These are phyloP conservation scores for Hippoglossus hippoglossus DNA, from an alignment of 2,797 vertebrate species.

Conservation along the genomic window DNA sequence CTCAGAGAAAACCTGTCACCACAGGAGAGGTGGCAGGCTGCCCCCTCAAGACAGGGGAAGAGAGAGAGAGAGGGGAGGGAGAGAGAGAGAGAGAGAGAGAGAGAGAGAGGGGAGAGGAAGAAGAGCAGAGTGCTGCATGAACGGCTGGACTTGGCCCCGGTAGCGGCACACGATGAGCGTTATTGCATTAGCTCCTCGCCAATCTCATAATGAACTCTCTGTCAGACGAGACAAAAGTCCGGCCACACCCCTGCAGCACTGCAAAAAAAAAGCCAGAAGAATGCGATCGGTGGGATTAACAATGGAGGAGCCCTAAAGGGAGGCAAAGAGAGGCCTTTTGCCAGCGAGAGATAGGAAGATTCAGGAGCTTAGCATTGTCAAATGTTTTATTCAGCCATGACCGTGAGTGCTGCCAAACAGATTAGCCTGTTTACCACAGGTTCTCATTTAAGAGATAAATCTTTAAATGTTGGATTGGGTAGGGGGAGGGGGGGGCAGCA, in stretches of 20 bases:
- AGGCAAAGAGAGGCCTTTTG: slow-evolving; percentile 81
- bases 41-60: slow-evolving; percentile 45
- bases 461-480: slow-evolving; percentile 90
- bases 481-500: slow-evolving; percentile 65
- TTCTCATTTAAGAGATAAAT: slow-evolving; percentile 90
- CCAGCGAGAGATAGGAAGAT: slow-evolving; percentile 86
- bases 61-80: slow-evolving; percentile 35
- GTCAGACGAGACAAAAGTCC: slow-evolving; percentile 76
- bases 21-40: slow-evolving; percentile 74
- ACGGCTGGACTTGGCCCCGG: slow-evolving; percentile 68
- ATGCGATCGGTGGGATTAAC: slow-evolving; percentile 82
- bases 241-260: slow-evolving; percentile 77
- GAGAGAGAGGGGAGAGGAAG: slow-evolving; percentile 39
- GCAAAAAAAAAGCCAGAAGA: slow-evolving; percentile 76
- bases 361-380: slow-evolving; percentile 86
- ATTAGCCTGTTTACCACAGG: slow-evolving; percentile 92
- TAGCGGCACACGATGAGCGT: slow-evolving; percentile 74
- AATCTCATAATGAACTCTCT: slow-evolving; percentile 80
- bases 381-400: slow-evolving; percentile 92
- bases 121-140: slow-evolving; percentile 67
- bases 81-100: slow-evolving; percentile 36
- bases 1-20: slow-evolving; percentile 82
- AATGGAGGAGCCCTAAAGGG: slow-evolving; percentile 80
- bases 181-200: slow-evolving; percentile 82
- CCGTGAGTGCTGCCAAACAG: slow-evolving; percentile 89